These are phyloP conservation scores for Pseudococcus longispinus DNA, from an alignment of 2,888 invertebrate genomes.

Conservation along the genomic window DNA sequence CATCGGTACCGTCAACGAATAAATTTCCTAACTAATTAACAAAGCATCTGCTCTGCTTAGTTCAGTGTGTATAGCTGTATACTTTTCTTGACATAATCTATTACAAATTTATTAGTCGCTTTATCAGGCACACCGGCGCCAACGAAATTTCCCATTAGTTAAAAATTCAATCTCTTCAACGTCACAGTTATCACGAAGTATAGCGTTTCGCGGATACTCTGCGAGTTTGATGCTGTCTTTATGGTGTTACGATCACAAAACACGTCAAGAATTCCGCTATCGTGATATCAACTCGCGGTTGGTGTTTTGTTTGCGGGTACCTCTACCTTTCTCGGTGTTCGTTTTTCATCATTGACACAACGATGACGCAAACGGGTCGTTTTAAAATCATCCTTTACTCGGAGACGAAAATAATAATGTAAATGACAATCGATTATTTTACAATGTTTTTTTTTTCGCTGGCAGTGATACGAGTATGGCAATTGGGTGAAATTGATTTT, in stretches of 20 bases:
- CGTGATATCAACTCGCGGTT: no score
- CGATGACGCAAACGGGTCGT: no score
- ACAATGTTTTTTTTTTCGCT: no score
- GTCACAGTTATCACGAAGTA: not conserved
- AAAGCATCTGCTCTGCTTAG: not conserved
- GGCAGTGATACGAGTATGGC: no score
- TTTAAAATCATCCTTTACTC: no score
- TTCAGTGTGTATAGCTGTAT: not conserved
- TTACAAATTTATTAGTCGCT: conserved; percentile 1
- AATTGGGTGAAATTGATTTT: no score
- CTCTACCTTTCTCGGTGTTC: no score
- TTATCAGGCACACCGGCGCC: not conserved
- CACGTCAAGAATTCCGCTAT: not conserved
- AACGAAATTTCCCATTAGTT: conserved; percentile 1
- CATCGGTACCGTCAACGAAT: not conserved
- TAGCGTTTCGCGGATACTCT: not conserved
- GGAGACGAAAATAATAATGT: no score
- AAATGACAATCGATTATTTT: no score
- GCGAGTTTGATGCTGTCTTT: not conserved
- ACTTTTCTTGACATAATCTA: not conserved
- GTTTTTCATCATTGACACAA: no score
- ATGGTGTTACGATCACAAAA: not conserved
- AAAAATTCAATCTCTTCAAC: conserved; percentile 17
- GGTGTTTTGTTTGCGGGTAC: no score
- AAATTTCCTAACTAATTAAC: conserved; percentile 7